Conservation (phyloP, 2,888 invertebrate species). For the Lasioglossum calceatum region DNA sequence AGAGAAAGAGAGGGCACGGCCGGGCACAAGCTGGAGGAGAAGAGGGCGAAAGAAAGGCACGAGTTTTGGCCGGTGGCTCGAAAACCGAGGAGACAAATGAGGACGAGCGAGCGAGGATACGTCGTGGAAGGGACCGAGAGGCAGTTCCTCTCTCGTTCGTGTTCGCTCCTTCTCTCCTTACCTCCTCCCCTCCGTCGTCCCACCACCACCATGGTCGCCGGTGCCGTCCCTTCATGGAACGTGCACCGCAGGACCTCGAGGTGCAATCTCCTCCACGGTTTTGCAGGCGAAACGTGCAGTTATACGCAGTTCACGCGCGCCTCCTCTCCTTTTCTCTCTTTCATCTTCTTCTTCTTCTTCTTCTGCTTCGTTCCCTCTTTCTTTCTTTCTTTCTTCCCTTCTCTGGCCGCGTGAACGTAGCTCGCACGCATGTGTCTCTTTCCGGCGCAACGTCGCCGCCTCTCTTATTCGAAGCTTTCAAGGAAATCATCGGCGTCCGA, state of each 20-base stretch:
- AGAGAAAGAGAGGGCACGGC: slow-evolving; percentile 18
- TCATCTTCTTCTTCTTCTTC: background rate
- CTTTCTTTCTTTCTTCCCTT: background rate
- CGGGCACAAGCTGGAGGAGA: slow-evolving; percentile 18
- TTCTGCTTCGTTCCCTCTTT: background rate
- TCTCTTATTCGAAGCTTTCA: slow-evolving; percentile 45
- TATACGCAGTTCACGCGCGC: slow-evolving; percentile 70
- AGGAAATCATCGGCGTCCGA: slow-evolving; percentile 71
- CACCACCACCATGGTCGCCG: background rate
- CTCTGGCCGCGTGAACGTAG: background rate
- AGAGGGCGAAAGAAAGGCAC: slow-evolving; percentile 59
- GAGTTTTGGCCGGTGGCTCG: slow-evolving; percentile 63
- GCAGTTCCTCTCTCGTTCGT: slow-evolving; percentile 40
- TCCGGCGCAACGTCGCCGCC: slow-evolving; percentile 29
- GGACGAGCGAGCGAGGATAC: slow-evolving; percentile 59
- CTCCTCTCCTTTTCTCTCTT: background rate
- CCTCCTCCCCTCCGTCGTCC: slow-evolving; percentile 22
- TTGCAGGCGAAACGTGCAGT: slow-evolving; percentile 70
- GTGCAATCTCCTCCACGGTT: slow-evolving; percentile 75
- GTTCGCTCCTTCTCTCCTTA: slow-evolving; percentile 23
- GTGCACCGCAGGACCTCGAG: slow-evolving; percentile 66
- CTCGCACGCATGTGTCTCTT: slow-evolving; percentile 48
- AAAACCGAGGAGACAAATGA: slow-evolving; percentile 76
- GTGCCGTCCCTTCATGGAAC: slow-evolving; percentile 40
- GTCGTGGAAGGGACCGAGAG: slow-evolving; percentile 49